Evolutionary conservation across 2,888 invertebrate species (phyloP), one percentile per base, ranked within the genome.

Genomic region (Ophion slaviceki): DNA sequence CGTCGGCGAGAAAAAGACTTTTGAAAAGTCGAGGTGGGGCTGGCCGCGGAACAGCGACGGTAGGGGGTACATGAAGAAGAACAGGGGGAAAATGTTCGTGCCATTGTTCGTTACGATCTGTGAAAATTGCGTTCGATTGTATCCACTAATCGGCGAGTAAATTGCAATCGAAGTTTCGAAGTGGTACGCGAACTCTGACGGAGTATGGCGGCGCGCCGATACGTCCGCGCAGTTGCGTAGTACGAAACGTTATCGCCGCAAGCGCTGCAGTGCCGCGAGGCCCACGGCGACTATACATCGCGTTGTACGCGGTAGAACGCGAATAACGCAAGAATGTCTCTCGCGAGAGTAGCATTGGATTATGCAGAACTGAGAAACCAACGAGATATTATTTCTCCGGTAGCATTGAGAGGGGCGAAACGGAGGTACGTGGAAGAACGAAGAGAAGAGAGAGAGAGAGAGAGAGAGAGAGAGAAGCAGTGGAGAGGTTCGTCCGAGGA

Each of bases 361-460:
- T 67, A 72, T 75, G 67, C 68, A 32, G 75, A 80, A 66, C 66
- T 47, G 64, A 74, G 74, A 61, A 75, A 59, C 72, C 57, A 80
- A 80, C 80, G 77, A 80, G 72, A 77, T 86, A 78, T 84, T 85
- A 75, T 80, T 84, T 85, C 80, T 79, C 57, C 80, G 40, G 68
- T 72, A 80, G 75, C 76, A 70, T 80, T 66, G 57, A 24, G 70
- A 85, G 79, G 67, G 82, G 66, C 66, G 64, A 75, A 59, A 72
- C 64, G 47, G 68, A 72, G 72, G 17, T 79, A 78, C 61, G 57
- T 76, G 79, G 75, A 79, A 72, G 75, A 76, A 80, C 24, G 20
- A 2, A 47, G 74, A 36, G 47, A 36, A 24, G 45, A 36, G 61
- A 76, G 24, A 20, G 6, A 59, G 59, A 20, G 59, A 20, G 59